Evolutionary conservation across 2,797 vertebrate species (phyloP).

Genomic region (Hirundo rustica): DNA sequence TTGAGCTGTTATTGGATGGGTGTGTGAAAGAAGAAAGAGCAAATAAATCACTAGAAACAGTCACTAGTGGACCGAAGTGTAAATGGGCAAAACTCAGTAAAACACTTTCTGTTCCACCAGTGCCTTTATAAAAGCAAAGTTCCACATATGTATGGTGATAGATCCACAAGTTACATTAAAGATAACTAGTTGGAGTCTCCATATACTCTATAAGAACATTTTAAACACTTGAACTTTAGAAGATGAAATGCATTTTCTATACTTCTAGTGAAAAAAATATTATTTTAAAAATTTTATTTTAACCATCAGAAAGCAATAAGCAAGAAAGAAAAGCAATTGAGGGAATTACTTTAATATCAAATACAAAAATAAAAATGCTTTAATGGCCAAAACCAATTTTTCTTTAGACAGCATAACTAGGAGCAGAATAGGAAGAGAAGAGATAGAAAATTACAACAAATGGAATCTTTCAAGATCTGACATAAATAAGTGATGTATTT

Average conservation of each 20-base stretch:
- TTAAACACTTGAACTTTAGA: neutral
- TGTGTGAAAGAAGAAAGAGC: neutral
- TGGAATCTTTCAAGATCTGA: neutral
- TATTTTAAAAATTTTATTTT: neutral
- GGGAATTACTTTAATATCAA: neutral
- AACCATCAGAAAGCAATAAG: neutral
- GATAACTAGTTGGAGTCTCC: neutral
- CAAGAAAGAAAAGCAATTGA: neutral
- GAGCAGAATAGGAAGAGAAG: neutral
- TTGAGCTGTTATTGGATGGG: neutral
- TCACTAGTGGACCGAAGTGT: neutral
- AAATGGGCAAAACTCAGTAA: neutral
- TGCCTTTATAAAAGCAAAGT: neutral
- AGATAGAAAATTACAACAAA: neutral
- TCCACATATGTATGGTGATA: neutral
- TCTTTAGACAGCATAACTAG: neutral
- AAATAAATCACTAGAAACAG: neutral
- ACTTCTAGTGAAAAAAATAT: neutral
- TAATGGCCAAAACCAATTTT: neutral
- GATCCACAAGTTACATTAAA: neutral
- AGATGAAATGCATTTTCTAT: neutral
- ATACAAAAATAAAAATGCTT: neutral
- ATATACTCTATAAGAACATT: neutral
- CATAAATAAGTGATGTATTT: neutral
- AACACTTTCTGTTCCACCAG: neutral